Conservation (phyloP, 2,113 vertebrate species). For the Neofelis nebulosa region DNA sequence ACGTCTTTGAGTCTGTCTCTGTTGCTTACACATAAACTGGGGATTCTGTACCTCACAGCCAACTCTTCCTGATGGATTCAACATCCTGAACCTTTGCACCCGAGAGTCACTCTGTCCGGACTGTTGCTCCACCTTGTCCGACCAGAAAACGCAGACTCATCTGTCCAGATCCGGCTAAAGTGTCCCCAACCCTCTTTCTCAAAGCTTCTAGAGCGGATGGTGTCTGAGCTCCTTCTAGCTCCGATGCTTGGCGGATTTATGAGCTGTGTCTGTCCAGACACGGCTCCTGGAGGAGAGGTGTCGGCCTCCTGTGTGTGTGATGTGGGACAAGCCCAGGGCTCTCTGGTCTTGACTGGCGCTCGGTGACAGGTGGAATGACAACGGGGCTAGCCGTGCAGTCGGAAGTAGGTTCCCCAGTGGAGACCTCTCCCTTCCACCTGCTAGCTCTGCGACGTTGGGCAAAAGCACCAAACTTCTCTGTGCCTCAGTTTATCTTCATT, state of each 20-base stretch:
- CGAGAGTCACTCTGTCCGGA: neutral
- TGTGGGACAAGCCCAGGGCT: neutral
- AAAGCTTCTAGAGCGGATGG: neutral
- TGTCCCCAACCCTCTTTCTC: neutral
- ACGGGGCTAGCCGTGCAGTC: neutral
- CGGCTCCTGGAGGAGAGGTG: neutral
- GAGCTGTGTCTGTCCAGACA: neutral
- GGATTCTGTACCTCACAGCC: neutral
- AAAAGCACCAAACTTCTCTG: neutral
- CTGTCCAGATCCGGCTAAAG: neutral
- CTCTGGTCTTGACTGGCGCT: neutral
- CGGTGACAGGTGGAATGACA: neutral
- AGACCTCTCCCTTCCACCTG: no score
- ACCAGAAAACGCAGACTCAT: neutral
- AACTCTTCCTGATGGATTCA: neutral
- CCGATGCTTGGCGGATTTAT: neutral
- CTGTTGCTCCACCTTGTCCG: neutral
- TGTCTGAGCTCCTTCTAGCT: neutral
- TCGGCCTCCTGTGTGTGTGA: neutral
- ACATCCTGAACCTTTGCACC: neutral
- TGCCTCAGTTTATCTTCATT: neutral
- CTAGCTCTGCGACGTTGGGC: neutral
- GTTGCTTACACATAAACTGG: neutral
- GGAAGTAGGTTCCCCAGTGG: neutral
- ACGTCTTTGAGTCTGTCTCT: neutral